phyloP scores from a whole-genome alignment of 30 jellyfish, hydroid and myxozoan genomes.

The Clytia hemisphaerica region DNA sequence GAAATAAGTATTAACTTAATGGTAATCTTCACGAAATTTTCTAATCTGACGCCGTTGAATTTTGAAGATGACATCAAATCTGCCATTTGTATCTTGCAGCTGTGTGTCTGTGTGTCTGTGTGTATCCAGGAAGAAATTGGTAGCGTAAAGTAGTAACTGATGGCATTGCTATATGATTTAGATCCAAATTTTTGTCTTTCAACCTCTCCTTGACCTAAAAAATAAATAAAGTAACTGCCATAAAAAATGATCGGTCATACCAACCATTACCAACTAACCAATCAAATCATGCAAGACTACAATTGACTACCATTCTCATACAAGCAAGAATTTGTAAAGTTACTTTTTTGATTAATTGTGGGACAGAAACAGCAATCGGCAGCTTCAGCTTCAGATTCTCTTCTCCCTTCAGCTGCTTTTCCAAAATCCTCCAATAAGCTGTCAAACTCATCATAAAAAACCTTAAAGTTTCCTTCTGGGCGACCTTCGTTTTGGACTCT shows the following conservation, averaged over 20 bases:
- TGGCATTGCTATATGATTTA: background rate
- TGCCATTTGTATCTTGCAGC: background rate
- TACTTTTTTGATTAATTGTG: no score
- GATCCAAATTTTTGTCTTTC: background rate
- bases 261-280: no score
- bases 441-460: constrained; percentile 1
- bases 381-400: constrained; percentile 13
- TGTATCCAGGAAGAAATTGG: background rate
- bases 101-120: background rate
- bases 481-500: constrained; percentile 5
- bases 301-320: no score
- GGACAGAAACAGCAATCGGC: no score
- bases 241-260: no score
- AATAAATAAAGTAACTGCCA: no score
- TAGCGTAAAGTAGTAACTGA: background rate
- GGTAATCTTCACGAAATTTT: background rate
- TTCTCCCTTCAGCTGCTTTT: constrained; percentile 26
- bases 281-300: no score
- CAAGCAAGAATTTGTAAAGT: no score
- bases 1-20: background rate
- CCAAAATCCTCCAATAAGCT: constrained; percentile 24
- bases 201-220: no score
- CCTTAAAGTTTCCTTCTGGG: constrained; percentile 12
- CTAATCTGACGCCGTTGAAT: constrained; percentile 9
- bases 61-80: constrained; percentile 1